Conservation (phyloP, 2,113 vertebrate species). For the Periophthalmodon schlosseri region DNA sequence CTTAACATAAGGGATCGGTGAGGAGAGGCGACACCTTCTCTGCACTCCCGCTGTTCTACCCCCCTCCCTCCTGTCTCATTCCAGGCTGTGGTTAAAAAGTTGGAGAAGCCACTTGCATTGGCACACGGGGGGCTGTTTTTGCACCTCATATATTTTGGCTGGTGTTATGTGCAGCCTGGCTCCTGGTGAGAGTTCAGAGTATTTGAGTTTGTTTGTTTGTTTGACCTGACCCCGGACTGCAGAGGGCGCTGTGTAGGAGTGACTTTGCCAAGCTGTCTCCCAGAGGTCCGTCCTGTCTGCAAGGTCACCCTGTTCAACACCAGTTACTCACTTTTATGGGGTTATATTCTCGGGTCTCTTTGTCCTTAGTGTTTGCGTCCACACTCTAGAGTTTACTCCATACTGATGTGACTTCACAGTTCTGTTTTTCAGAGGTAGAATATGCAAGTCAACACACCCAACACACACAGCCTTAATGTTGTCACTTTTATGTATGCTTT, state of each 20-base stretch:
- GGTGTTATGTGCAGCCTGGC: conserved; percentile 38
- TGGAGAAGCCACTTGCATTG: conserved; percentile 48
- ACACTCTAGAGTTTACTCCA: conserved; percentile 3
- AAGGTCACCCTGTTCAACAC: conserved; percentile 59
- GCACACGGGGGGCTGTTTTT: conserved; percentile 57
- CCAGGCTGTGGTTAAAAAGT: conserved; percentile 41
- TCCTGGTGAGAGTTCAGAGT: conserved; percentile 32
- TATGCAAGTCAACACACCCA: no score
- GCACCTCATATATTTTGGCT: conserved; percentile 52
- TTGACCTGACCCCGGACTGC: conserved; percentile 40
- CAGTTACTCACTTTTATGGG: conserved; percentile 25
- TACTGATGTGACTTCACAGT: neutral
- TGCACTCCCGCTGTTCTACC: conserved; percentile 31
- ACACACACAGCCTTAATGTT: no score
- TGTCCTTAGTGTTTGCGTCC: conserved; percentile 17
- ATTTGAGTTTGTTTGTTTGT: conserved; percentile 40
- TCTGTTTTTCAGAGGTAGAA: no score
- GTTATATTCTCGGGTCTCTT: conserved; percentile 13
- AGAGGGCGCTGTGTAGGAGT: conserved; percentile 45
- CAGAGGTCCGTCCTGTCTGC: conserved; percentile 56
- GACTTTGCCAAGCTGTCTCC: conserved; percentile 66
- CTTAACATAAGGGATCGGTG: conserved; percentile 78
- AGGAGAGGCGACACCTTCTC: conserved; percentile 68
- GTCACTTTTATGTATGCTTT: no score
- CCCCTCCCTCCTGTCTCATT: conserved; percentile 36